Conservation (phyloP, 2,888 invertebrate species). For the Acanthosepion pharaonis region DNA sequence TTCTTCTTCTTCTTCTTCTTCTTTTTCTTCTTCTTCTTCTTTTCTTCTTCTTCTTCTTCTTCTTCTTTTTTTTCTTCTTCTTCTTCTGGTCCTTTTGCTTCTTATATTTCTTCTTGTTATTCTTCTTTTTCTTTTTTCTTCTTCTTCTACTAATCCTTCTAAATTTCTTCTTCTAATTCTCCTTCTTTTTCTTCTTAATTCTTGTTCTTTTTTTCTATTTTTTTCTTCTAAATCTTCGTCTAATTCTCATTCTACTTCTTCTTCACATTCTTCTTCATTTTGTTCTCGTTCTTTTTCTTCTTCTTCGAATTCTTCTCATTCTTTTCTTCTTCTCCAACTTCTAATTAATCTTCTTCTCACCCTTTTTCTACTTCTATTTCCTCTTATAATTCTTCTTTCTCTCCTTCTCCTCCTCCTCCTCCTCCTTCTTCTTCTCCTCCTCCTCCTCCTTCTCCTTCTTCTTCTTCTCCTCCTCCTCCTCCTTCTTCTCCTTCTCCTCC, state of each 20-base stretch:
- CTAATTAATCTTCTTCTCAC: too few species aligned
- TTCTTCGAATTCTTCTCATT: too few species aligned
- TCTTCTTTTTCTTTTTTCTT: slow-evolving; percentile 3
- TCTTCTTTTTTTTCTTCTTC: neutral
- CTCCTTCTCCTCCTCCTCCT: neutral
- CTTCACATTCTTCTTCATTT: too few species aligned
- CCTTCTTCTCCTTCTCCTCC: neutral
- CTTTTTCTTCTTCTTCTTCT: neutral
- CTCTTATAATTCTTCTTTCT: too few species aligned
- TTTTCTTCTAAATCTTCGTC: too few species aligned
- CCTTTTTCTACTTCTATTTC: too few species aligned
- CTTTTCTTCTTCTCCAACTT: neutral
- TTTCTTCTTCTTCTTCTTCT: neutral
- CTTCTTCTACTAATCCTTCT: too few species aligned
- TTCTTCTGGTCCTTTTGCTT: neutral
- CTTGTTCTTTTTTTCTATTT: too few species aligned
- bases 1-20: too few species aligned
- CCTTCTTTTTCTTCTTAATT: too few species aligned
- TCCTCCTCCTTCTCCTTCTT: neutral
- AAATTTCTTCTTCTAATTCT: neutral
- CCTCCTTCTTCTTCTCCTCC: rapidly evolving
- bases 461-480: neutral
- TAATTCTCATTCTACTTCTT: too few species aligned
- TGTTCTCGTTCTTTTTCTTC: too few species aligned
- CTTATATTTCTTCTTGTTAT: neutral